These are phyloP conservation scores for Sebastes oblongus DNA, from an alignment of 2,797 vertebrate species.

Conservation along the genomic window DNA sequence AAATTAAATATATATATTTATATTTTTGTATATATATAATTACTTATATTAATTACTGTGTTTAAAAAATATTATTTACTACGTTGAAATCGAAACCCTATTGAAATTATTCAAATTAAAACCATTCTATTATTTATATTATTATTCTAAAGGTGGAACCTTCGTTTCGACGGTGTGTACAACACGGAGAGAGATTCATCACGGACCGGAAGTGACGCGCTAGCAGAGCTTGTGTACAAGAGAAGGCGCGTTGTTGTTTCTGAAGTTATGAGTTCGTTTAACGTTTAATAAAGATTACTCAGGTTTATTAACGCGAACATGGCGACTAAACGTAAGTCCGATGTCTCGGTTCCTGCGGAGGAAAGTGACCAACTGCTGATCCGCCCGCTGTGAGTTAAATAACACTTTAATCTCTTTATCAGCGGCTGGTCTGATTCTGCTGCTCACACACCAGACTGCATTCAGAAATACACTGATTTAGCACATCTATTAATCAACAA, in stretches of 20 bases:
- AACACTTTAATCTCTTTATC: too few species aligned
- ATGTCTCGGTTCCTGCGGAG: conserved; percentile 86
- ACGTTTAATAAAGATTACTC: neutral
- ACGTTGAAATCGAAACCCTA: neutral
- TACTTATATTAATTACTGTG: neutral
- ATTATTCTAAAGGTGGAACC: neutral
- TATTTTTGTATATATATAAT: too few species aligned
- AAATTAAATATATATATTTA: too few species aligned
- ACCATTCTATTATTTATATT: neutral
- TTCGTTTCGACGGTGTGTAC: fast-evolving
- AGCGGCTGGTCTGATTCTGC: too few species aligned
- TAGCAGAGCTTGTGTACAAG: neutral
- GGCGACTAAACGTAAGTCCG: conserved; percentile 83
- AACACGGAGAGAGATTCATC: conserved; percentile 6
- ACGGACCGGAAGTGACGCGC: conserved; percentile 17
- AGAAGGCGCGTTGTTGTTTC: too few species aligned
- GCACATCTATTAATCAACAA: too few species aligned
- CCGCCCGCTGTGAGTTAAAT: conserved; percentile 86
- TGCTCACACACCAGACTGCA: neutral
- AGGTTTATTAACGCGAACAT: conserved; percentile 54
- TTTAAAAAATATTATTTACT: too few species aligned
- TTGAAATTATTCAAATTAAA: neutral
- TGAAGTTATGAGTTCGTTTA: neutral
- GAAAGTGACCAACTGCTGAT: conserved; percentile 92
- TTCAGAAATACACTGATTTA: neutral